Percentiles rank a stretch among this genome's conserved stretches.
phyloP scores from a whole-genome alignment of 2,888 invertebrate species.

The Coleophora flavipennella region DNA sequence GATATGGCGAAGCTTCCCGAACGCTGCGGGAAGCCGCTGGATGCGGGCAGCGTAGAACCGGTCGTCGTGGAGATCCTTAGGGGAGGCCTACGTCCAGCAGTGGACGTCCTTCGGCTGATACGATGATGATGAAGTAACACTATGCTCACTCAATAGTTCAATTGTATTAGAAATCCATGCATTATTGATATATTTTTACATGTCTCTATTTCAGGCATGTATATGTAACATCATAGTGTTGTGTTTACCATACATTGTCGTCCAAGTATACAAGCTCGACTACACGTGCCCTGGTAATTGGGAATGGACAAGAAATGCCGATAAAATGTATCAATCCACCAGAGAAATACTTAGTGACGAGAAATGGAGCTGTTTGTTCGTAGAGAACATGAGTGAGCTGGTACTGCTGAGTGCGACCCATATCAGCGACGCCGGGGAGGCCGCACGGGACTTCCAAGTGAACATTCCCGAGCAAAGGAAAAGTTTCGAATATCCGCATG shows the following conservation, averaged over 20 bases:
- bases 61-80: no score
- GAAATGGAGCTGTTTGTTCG: slow-evolving; percentile 48
- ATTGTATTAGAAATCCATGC: no score
- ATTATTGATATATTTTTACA: no score
- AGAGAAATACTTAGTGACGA: slow-evolving; percentile 42
- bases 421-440: slow-evolving; percentile 43
- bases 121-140: no score
- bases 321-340: slow-evolving; percentile 38
- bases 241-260: slow-evolving; percentile 50
- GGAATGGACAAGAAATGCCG: slow-evolving; percentile 11
- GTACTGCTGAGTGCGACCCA: slow-evolving; percentile 38
- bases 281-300: slow-evolving; percentile 21
- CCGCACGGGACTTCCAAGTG: slow-evolving; percentile 34
- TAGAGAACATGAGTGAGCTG: slow-evolving; percentile 49
- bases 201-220: slow-evolving; percentile 38
- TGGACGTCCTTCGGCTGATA: no score
- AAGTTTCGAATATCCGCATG: slow-evolving; percentile 49
- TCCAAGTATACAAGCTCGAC: slow-evolving; percentile 39
- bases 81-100: no score
- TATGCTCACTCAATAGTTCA: no score
- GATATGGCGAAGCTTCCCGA: no score
- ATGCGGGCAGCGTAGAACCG: no score
- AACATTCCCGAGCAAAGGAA: slow-evolving; percentile 35
- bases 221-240: slow-evolving; percentile 47
- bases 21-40: no score